Evolutionary conservation across 1,140 invertebrate species (phyloP), one percentile per base, ranked within the genome.

Genomic region (Ditylenchus dipsaci): DNA sequence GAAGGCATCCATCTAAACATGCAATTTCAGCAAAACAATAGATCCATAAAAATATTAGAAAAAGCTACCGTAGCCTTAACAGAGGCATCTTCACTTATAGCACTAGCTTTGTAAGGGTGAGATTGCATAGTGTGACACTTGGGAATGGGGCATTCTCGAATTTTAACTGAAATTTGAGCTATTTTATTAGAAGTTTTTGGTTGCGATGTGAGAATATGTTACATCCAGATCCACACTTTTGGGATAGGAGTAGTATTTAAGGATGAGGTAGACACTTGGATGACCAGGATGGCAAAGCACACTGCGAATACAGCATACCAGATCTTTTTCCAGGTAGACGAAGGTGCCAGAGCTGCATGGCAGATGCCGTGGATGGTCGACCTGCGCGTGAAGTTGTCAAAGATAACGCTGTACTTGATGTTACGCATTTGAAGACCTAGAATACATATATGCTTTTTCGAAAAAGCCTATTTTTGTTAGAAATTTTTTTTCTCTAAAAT

Each of bases 101-200:
- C 75, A 53, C 75, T 76, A 23, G 69, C 74, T 76, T 82, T 82
- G 42, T 83, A 82, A 8, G 80, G 80, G 68, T 82, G 49, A 82
- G 68, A 76, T 82, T 82, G 62, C 80, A 82, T 69, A 82, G 56
- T 8, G 81, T 83, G 17, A 82, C 80, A n/a, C 72, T 76, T 8
- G 80, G 80, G 61, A 82, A 82, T 33, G 80, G 80, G 19, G 79
- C 81, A 59, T 83, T 82, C 79, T 83, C 78, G 63, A 82, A 82
- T 83, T 82, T 82, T 53, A 83, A 70, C 79, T 81, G 49, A 72
- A 81, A 69, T 19, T 63, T 19, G 21, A 23, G 15, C 27, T 53
- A 15, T 49, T 21, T 23, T 27, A 38, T 49, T 47, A n/a, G 38
- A 43, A 21, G n/a, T 53, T 43, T 7, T 23, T n/a, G n/a, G n/a